Base-by-base conservation (phyloP, 2,888 invertebrate genomes). In the Smittia aterrima region DNA sequence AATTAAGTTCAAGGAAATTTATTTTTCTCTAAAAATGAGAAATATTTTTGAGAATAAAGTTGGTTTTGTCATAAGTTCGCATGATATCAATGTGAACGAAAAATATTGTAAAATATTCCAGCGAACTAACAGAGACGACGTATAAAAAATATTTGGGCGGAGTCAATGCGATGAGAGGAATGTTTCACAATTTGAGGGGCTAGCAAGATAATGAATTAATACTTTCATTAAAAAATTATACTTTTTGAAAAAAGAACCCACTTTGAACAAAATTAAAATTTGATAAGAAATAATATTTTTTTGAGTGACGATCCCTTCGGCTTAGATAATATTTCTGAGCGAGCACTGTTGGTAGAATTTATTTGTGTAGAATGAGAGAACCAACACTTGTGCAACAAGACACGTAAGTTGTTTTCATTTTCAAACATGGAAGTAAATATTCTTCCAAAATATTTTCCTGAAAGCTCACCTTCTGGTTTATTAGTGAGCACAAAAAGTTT, bases 371-470 rank as follows among this genome's bases (percentile, higher is more conserved):
- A 7, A 47, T 47, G 13, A 3, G 47, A 47, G 47, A 47, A 47
- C 16, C 16, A 11, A 47, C 47, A 47, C 47, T 7, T 47, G 16
- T n/a, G 47, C 47, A 47, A 16, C 13, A 13, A 13, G 7, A 13
- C 13, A 7, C 47, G 13, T 47, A 13, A 47, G 47, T 47, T 47
- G 3, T 67, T 66, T 66, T 47, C 27, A n/a, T n/a, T n/a, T n/a
- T n/a, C n/a, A n/a, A 66, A 66, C 38, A 66, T 68, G 68, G 68
- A 68, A 47, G 47, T 47, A 38, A 38, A 38, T 38, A 7, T 47
- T 47, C 47, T 47, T 47, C 3, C 7, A 47, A 3, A 47, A 47
- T 16, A 38, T 38, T 38, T n/a, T n/a, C 11, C 38, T 38, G 6
- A 38, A 38, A 38, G 38, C 38, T 38, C 38, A 38, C 11, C 38